phyloP scores from a whole-genome alignment of 2,113 vertebrate species.

The Spizaetus ornatus region DNA sequence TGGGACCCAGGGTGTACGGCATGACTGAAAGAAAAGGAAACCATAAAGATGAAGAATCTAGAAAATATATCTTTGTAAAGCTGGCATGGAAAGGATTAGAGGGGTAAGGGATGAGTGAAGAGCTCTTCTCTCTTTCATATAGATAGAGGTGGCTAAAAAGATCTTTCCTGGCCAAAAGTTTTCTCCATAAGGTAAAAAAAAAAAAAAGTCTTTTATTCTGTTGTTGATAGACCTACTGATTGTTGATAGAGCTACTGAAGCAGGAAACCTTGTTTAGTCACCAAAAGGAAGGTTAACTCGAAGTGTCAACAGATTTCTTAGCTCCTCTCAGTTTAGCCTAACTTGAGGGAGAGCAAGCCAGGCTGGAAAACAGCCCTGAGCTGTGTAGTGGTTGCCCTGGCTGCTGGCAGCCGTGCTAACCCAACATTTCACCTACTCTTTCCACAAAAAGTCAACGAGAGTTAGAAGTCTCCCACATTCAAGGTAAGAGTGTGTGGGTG shows the following conservation, averaged over 20 bases:
- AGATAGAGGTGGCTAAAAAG: neutral
- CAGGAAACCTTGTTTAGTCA: neutral
- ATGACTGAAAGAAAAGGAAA: neutral
- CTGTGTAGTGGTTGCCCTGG: neutral
- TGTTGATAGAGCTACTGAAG: neutral
- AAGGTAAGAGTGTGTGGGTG: neutral
- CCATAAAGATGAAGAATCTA: neutral
- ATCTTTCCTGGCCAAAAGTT: neutral
- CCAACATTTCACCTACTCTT: neutral
- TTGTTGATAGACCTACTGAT: neutral
- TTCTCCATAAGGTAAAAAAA: neutral
- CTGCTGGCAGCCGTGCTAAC: neutral
- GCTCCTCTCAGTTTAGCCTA: neutral
- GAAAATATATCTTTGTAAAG: neutral
- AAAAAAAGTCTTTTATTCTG: neutral
- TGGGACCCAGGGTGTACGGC: accelerated
- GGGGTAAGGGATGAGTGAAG: neutral
- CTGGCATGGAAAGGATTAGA: neutral
- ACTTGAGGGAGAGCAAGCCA: neutral
- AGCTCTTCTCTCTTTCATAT: neutral
- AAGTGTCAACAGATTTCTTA: neutral
- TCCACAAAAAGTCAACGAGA: neutral
- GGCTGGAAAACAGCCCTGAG: neutral
- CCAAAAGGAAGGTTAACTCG: neutral
- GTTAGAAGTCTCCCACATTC: neutral